Base-by-base conservation (phyloP, 2,113 vertebrate species). In the Pelvicachromis taeniatus region DNA sequence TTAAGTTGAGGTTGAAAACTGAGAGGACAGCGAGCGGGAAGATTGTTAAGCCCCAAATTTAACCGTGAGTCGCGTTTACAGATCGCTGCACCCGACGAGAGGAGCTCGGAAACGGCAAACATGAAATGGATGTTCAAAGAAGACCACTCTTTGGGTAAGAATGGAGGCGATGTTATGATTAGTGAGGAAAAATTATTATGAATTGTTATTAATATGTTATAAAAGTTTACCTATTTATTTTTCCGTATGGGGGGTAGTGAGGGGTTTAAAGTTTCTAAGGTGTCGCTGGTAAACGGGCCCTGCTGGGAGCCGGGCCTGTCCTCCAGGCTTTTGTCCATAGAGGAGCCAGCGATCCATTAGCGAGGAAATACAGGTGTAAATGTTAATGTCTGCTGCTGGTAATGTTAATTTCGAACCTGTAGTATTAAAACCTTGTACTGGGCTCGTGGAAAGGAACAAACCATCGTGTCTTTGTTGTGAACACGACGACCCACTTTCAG, bases 81-180 rank as follows among this genome's bases (percentile, higher is more conserved):
- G 70, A 5, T 82, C 13, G 59, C 82, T 16, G 54, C 77, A 31
- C 75, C 89, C 59, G 88, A 83, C 56, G 53, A 56, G 81, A 82
- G 33, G 54, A 65, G 75, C 73, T 89, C 68, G 79, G 85, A 91
- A 83, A 80, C 91, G 56, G 93, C 93, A 83, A 95, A 94, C 88
- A 99, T 99, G 98, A 99, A 99, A 97, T 99, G 98, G 98, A 98
- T 98, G 97, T 99, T 99, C 96, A 99, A 99, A 95, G 98, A 99
- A 96, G 98, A 99, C 92, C 98, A 99, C 90, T 98, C 98, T 52
- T 92, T 99, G 95, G 98, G 98, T 99, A 92, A 96, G 97, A 68
- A n/a, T 59, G 59, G 40, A 31, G 56, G 4, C 38, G 79, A 10
- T 0, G 2, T 40, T 55, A 2, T 50, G 14, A 29, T 52, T 29